These are phyloP conservation scores for Aelia acuminata DNA, from an alignment of 2,888 invertebrate species.

Conservation along the genomic window DNA sequence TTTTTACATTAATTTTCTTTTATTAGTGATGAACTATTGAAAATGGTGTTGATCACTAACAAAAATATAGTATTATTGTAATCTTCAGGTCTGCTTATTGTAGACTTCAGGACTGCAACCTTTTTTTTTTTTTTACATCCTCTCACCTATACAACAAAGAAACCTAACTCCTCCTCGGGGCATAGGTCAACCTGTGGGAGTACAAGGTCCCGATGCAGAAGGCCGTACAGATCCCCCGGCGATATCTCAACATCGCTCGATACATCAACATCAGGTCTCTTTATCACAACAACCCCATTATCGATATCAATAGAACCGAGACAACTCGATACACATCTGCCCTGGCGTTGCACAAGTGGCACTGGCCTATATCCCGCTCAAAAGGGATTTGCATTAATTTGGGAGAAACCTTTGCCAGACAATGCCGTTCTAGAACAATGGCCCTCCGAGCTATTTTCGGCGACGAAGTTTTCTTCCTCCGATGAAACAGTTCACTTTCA, in stretches of 20 bases:
- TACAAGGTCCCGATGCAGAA: background rate
- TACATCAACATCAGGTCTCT: background rate
- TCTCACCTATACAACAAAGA: too few relatives aligned
- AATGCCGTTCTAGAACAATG: constrained; percentile 20
- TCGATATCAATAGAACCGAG: background rate
- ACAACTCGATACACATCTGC: constrained; percentile 9
- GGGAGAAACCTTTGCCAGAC: constrained; percentile 22
- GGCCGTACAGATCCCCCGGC: background rate
- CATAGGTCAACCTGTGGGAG: background rate
- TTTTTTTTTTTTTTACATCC: too few relatives aligned
- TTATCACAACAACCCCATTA: background rate
- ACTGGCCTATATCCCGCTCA: constrained; percentile 15
- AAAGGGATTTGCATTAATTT: constrained; percentile 31
- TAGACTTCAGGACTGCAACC: too few relatives aligned
- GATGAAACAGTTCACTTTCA: background rate
- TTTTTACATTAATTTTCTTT: too few relatives aligned
- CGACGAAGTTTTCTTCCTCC: background rate
- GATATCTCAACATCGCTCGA: background rate
- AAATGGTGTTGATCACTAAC: too few relatives aligned
- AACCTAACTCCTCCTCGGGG: background rate
- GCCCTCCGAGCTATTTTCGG: constrained; percentile 11
- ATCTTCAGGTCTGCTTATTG: too few relatives aligned
- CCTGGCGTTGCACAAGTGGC: background rate
- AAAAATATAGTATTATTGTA: too few relatives aligned
- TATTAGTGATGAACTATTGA: too few relatives aligned